Percentiles rank a stretch among this genome's conserved stretches.
phyloP scores from a whole-genome alignment of 2,797 vertebrate genomes.

The Sebastes matsubarae region DNA sequence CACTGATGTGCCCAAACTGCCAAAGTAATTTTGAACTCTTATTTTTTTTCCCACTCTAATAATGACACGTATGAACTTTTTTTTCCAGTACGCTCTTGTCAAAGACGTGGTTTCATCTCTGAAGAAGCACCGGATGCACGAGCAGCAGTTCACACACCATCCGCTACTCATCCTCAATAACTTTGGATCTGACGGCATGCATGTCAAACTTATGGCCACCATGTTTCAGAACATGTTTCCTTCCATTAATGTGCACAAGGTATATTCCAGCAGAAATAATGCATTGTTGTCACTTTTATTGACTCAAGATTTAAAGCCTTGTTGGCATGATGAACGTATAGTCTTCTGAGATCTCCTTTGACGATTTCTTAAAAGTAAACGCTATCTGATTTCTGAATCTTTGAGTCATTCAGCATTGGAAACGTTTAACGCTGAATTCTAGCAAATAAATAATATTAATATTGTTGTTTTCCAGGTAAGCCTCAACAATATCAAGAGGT shows the following conservation, averaged over 20 bases:
- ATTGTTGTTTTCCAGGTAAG: conserved; percentile 80
- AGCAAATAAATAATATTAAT: background rate
- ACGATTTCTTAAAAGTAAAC: conserved; percentile 76
- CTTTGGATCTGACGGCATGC: conserved; percentile 90
- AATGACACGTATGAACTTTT: background rate
- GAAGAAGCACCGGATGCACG: conserved; percentile 93
- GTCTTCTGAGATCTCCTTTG: conserved; percentile 79
- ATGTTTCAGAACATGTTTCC: conserved; percentile 98
- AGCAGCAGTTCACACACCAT: conserved; percentile 91
- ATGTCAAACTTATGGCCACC: conserved; percentile 92
- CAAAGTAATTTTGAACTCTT: fast-evolving
- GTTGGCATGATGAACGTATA: conserved; percentile 79
- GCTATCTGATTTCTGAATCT: conserved; percentile 75
- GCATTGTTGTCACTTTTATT: background rate
- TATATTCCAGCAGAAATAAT: conserved; percentile 29
- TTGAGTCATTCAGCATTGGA: background rate
- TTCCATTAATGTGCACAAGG: conserved; percentile 93
- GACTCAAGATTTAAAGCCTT: background rate
- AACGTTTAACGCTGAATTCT: background rate
- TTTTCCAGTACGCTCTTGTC: conserved; percentile 87
- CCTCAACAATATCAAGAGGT: conserved; percentile 92
- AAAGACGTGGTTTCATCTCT: conserved; percentile 91
- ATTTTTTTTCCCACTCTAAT: fast-evolving
- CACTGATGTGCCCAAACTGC: conserved; percentile 67
- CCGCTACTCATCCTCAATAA: conserved; percentile 93